Evolutionary conservation across 1,140 invertebrate genomes (phyloP), one percentile per base, ranked within the genome.

Genomic region (Cydia strobilella): DNA sequence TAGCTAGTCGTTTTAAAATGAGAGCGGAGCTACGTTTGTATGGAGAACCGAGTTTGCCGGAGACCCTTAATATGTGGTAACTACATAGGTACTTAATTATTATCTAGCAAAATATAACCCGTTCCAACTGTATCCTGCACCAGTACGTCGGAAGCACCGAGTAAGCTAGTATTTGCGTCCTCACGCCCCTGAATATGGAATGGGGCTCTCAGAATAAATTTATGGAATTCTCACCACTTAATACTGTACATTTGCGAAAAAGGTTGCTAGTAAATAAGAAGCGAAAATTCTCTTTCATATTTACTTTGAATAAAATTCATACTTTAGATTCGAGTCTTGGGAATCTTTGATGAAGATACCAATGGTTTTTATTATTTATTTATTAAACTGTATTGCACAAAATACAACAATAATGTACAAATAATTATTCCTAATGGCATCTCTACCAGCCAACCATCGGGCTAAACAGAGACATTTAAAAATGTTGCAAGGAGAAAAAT

Each of bases 161-260:
- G 48, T 15, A 51, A 48, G 48, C n/a, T 20, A n/a, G 51, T 63
- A 63, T 63, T 63, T 63, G 62, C 62, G 25, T 25, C 62, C 62
- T 27, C 62, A 63, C 62, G 62, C 62, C 62, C 25, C 62, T 25
- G 62, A 63, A 63, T 63, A 63, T 27, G 62, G 25, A 63, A 63
- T 27, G 62, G 23, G 20, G 62, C 62, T 63, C 25, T 63, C n/a
- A 23, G 62, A 63, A 63, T 63, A 63, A 63, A 63, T 63, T 63
- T 63, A 63, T 27, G 25, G 23, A 27, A 27, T 54, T 25, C 62
- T 25, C 9, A 4, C 62, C 62, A 27, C 62, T 63, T 63, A 63
- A 27, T 63, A 63, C n/a, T 54, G 51, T 54, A 18, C 51, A 15
- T 48, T 54, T 54, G 51, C 51, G 51, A 54, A 54, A 48, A 54